Evolutionary conservation across 2,113 vertebrate genomes (phyloP).

Genomic region (Eulemur rufifrons): DNA sequence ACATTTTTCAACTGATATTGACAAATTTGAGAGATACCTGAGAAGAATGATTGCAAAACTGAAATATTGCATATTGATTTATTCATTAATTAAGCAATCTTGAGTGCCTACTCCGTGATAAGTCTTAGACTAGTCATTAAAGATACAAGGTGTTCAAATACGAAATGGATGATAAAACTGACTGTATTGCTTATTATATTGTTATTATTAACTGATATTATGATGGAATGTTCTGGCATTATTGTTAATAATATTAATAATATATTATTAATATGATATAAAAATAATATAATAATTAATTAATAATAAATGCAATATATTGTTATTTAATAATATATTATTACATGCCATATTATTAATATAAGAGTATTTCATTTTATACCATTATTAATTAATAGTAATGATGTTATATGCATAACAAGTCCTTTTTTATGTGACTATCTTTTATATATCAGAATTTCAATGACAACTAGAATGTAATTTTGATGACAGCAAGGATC

Average conservation of each 20-base stretch:
- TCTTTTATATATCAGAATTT: not conserved
- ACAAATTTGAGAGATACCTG: not conserved
- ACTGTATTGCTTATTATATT: slow-evolving; percentile 12
- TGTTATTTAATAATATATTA: not conserved
- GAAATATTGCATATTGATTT: not conserved
- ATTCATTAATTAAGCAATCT: slow-evolving; percentile 8
- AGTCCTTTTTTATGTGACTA: not conserved
- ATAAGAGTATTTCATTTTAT: not conserved
- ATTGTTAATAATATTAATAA: not conserved
- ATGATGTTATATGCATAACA: not conserved
- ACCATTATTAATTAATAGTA: not conserved
- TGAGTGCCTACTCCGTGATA: not conserved
- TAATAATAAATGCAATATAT: not conserved
- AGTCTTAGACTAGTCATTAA: not conserved
- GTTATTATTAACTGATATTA: not conserved
- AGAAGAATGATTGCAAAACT: not conserved
- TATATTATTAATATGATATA: not conserved
- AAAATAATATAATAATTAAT: not conserved
- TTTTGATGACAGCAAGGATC: not conserved
- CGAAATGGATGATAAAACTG: not conserved
- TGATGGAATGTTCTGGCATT: not conserved
- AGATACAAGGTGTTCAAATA: not conserved
- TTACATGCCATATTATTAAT: not conserved
- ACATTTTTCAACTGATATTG: not conserved
- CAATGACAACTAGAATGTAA: not conserved